phyloP scores from a whole-genome alignment of 2,888 invertebrate genomes.

The Lydus trimaculatus region DNA sequence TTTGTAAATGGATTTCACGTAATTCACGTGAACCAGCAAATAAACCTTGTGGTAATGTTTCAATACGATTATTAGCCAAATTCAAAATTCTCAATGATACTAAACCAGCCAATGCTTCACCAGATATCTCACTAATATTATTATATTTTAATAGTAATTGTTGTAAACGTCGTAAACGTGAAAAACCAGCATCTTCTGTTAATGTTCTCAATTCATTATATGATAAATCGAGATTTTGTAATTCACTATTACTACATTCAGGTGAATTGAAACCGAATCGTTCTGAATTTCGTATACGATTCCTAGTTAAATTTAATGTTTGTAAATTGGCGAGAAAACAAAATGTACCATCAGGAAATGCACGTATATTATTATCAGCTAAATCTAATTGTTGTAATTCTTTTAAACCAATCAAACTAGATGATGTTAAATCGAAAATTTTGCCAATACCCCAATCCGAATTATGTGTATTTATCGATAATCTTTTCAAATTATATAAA shows the following conservation, averaged over 20 bases:
- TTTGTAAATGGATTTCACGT: conserved; percentile 82
- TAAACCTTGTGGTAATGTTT: conserved; percentile 79
- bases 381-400: conserved; percentile 83
- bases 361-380: conserved; percentile 83
- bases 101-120: conserved; percentile 81
- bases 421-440: conserved; percentile 75
- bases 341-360: conserved; percentile 79
- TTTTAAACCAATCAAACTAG: conserved; percentile 77
- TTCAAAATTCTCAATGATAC: conserved; percentile 82
- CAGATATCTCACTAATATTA: conserved; percentile 79
- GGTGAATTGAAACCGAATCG: conserved; percentile 74
- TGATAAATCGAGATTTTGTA: conserved; percentile 82
- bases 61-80: conserved; percentile 85
- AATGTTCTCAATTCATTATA: conserved; percentile 78
- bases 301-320: conserved; percentile 83
- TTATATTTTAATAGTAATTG: conserved; percentile 84
- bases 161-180: conserved; percentile 78
- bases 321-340: conserved; percentile 82
- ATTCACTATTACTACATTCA: conserved; percentile 72
- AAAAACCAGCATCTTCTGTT: conserved; percentile 75
- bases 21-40: conserved; percentile 84
- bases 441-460: conserved; percentile 78
- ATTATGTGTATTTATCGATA: conserved; percentile 82
- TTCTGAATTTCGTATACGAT: conserved; percentile 80
- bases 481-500: conserved; percentile 77